phyloP scores from a whole-genome alignment of 2,888 invertebrate species.

The Hedychridium roseum region DNA sequence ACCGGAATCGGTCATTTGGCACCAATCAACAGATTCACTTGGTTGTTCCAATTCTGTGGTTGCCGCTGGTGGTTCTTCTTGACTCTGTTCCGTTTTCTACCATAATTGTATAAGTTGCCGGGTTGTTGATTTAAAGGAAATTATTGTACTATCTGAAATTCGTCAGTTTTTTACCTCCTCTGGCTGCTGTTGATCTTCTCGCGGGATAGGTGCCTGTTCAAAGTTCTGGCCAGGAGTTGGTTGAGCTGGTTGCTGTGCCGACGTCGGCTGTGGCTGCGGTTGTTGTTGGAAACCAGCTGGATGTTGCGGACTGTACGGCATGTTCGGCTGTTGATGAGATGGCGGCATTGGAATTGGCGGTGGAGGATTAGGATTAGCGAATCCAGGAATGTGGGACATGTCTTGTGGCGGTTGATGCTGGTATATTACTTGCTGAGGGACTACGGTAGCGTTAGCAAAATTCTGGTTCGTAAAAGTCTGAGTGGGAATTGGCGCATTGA shows the following conservation, averaged over 20 bases:
- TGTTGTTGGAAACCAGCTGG: constrained; percentile 53
- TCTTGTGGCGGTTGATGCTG: constrained; percentile 64
- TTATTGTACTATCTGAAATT: not conserved
- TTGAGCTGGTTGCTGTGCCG: constrained; percentile 24
- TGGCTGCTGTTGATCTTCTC: constrained; percentile 30
- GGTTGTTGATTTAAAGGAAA: not conserved
- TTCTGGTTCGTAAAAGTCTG: constrained; percentile 89
- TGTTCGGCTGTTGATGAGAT: constrained; percentile 56
- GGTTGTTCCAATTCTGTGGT: constrained; percentile 44
- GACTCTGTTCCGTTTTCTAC: constrained; percentile 49
- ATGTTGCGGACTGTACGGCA: constrained; percentile 58
- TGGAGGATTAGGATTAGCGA: constrained; percentile 67
- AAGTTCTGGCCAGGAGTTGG: constrained; percentile 24
- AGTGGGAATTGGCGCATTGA: constrained; percentile 73
- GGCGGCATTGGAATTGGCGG: constrained; percentile 70
- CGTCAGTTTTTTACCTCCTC: constrained; percentile 33
- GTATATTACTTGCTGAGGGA: constrained; percentile 58
- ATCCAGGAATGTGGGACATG: constrained; percentile 65
- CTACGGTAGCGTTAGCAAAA: constrained; percentile 67
- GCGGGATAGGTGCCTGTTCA: constrained; percentile 22
- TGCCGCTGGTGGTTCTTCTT: constrained; percentile 39
- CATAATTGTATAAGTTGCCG: no score
- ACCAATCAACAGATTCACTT: constrained; percentile 53
- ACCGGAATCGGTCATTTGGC: constrained; percentile 50
- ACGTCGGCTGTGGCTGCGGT: constrained; percentile 27